A percentile compares a stretch with the other conserved stretches of the same genome.
phyloP scores from a whole-genome alignment of 2,888 invertebrate genomes.

The Pachliopta kotzebuea region DNA sequence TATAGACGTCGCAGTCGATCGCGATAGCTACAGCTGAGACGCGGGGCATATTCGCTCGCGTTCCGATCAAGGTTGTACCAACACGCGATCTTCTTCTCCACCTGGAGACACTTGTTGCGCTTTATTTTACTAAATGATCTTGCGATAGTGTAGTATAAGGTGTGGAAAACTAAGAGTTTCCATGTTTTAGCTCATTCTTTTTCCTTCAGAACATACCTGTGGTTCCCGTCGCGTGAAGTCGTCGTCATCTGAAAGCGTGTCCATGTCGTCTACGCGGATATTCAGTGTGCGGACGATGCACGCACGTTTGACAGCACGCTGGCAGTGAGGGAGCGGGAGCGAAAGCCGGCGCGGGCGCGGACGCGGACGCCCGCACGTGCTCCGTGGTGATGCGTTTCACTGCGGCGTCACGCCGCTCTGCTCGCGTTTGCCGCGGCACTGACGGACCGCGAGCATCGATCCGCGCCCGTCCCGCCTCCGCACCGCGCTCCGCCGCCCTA shows the following conservation, averaged over 20 bases:
- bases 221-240: slow-evolving; percentile 70
- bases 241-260: slow-evolving; percentile 77
- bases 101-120: slow-evolving; percentile 68
- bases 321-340: slow-evolving; percentile 50
- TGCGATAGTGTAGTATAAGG: slow-evolving; percentile 31
- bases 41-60: slow-evolving; percentile 46
- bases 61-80: slow-evolving; percentile 61
- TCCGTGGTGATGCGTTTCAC: slow-evolving; percentile 56
- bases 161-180: background rate
- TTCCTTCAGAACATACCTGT: slow-evolving; percentile 57
- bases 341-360: slow-evolving; percentile 41
- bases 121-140: slow-evolving; percentile 26
- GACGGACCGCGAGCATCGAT: slow-evolving; percentile 43
- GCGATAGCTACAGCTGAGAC: slow-evolving; percentile 23
- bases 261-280: slow-evolving; percentile 59
- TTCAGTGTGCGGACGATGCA: slow-evolving; percentile 41
- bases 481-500: slow-evolving; percentile 48
- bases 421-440: slow-evolving; percentile 75
- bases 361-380: slow-evolving; percentile 60
- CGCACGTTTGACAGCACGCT: slow-evolving; percentile 45
- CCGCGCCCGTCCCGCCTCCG: slow-evolving; percentile 37
- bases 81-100: slow-evolving; percentile 58
- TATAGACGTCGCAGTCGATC: slow-evolving; percentile 25
- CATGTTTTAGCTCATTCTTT: background rate
- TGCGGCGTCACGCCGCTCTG: slow-evolving; percentile 72